A percentile compares a stretch with the other conserved stretches of the same genome.
phyloP scores from a whole-genome alignment of 2,797 vertebrate genomes.

The Artibeus jamaicensis region DNA sequence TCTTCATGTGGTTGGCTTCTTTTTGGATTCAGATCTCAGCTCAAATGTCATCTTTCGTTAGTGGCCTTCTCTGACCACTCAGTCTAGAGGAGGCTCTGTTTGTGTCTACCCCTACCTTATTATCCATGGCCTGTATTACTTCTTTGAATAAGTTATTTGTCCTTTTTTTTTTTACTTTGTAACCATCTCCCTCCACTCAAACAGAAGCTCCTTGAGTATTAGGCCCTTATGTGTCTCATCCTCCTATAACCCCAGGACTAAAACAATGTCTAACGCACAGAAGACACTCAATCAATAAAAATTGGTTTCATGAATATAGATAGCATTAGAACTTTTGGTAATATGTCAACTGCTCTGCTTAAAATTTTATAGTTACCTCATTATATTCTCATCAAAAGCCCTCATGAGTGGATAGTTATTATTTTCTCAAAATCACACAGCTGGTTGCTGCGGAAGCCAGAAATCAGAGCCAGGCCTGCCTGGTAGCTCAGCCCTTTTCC shows the following conservation, averaged over 20 bases:
- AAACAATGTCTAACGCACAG: background rate
- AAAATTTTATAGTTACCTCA: background rate
- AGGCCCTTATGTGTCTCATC: background rate
- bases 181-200: background rate
- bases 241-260: background rate
- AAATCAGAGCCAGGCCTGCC: background rate
- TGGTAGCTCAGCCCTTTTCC: background rate
- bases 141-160: background rate
- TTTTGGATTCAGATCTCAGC: background rate
- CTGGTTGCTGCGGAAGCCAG: background rate
- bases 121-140: background rate
- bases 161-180: background rate
- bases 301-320: background rate
- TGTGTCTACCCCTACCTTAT: background rate
- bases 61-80: no score
- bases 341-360: background rate
- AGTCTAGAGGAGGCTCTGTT: background rate
- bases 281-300: background rate
- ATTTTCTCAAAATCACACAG: background rate
- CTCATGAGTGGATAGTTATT: background rate
- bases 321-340: background rate
- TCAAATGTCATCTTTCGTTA: background rate
- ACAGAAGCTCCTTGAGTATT: background rate
- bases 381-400: background rate
- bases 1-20: background rate